Base-by-base conservation (phyloP, 2,113 vertebrate genomes). In the Brachypteracias leptosomus region DNA sequence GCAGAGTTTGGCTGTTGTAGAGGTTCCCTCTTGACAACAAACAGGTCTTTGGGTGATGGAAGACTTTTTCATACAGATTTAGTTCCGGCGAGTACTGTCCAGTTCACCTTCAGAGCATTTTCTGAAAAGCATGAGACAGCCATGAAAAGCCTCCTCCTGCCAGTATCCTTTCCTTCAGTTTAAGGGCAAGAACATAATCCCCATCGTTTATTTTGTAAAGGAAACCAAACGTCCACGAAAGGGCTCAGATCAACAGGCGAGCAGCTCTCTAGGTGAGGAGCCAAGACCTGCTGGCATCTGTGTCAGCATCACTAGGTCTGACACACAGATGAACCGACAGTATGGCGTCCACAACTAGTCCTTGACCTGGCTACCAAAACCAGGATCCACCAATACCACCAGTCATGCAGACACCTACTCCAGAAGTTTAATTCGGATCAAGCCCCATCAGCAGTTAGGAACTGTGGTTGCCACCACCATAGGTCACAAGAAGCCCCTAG, bases 51-150 rank as follows among this genome's bases (percentile, higher is more conserved):
- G 71, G 67, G 78, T 19, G 61, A 82, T 89, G 47, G 6, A 77
- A 68, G 76, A 40, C 9, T n/a, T 7, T 19, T 89, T 10, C 6
- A 7, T 26, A 11, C 29, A 44, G 21, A 1, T 17, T 77, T 11
- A 7, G 42, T 47, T 81, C 61, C 2, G 3, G 61, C 1, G 0
- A 63, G 75, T 1, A 0, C 74, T 6, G 22, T 31, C 42, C 67
- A 10, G 65, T 59, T 90, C 19, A 1, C 52, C 10, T 88, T 77
- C 92, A 94, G 63, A 97, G 90, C 95, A 96, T 97, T 88, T 93
- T 95, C 95, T 96, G 95, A 29, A 93, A 96, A 84, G 70, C 24
- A 86, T 0, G 4, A 58, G 44, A 87, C 16, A 49, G 66, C 51
- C 88, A 9, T 84, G 47, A 94, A 29, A 49, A 62, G 40, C 7